Percentiles rank a stretch among this genome's conserved stretches.
Conservation (phyloP, 2,888 invertebrate genomes). For the Diplolepis rosae region DNA sequence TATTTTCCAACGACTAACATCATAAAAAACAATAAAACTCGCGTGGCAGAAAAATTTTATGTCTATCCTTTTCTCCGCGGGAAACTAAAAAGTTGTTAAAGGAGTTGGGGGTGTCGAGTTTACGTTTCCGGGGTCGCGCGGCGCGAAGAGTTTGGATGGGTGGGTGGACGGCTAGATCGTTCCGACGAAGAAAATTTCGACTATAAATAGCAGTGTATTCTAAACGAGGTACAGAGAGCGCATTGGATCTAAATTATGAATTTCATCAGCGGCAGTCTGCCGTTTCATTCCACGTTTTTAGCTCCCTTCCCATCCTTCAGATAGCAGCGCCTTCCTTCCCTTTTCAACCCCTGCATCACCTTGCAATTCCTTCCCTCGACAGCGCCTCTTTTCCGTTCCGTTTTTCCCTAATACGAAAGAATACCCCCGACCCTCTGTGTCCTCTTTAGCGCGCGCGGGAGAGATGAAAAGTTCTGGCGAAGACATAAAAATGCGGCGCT, state of each 20-base stretch:
- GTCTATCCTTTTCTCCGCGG: conserved; percentile 20
- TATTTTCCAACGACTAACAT: not conserved
- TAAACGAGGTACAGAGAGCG: conserved; percentile 73
- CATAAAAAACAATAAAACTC: conserved; percentile 26
- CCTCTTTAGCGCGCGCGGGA: conserved; percentile 55
- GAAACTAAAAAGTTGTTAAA: conserved; percentile 28
- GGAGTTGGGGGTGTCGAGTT: conserved; percentile 33
- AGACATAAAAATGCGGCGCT: conserved; percentile 73
- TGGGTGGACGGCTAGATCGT: conserved; percentile 55
- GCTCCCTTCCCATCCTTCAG: conserved; percentile 44
- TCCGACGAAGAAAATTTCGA: conserved; percentile 71
- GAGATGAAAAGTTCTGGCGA: conserved; percentile 70
- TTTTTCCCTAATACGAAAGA: conserved; percentile 40
- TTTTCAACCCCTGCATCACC: conserved; percentile 56
- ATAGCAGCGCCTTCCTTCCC: conserved; percentile 49
- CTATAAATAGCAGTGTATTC: conserved; percentile 74
- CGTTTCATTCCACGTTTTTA: conserved; percentile 72
- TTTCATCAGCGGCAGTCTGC: conserved; percentile 74
- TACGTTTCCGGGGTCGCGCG: conserved; percentile 38
- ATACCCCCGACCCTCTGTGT: conserved; percentile 35
- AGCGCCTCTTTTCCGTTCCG: conserved; percentile 35
- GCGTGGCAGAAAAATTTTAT: not conserved
- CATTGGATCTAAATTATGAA: conserved; percentile 75
- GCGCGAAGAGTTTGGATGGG: conserved; percentile 32
- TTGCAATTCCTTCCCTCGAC: conserved; percentile 42